Evolutionary conservation across 2,888 invertebrate species (phyloP), one percentile per base, ranked within the genome.

Genomic region (Gymnosoma rotundatum): DNA sequence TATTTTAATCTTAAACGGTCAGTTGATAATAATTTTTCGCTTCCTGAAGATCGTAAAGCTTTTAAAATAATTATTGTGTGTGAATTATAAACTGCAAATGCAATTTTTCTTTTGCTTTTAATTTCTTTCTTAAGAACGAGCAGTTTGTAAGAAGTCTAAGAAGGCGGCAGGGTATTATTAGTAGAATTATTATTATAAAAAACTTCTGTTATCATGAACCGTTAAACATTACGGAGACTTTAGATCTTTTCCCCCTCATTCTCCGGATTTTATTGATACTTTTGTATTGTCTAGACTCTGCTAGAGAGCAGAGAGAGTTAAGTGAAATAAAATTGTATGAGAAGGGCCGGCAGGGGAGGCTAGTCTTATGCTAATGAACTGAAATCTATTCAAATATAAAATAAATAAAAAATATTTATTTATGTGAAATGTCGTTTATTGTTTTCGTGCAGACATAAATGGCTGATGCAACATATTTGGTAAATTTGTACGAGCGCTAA

Each of bases 221-320:
- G 88, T 88, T 88, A 85, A 88, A 87, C 88, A 88, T 90, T 89
- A 89, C 88, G 89, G 84, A 82, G 85, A 86, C 87, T 87, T 86
- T 88, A 87, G 82, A 87, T 87, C 86, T 78, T 50, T 42, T 32
- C 16, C 18, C 58, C 48, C 42, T 56, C 6, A 63, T 20, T 66
- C 5, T n/a, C 32, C 12, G 42, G 10, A 0, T 63, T 52, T 14
- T 67, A 25, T 45, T 58, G n/a, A 2, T 38, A 45, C 42, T 56
- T 14, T 64, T 20, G 38, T 20, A 32, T 20, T 78, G 32, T 70
- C 16, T 63, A 20, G 45, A n/a, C 42, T 32, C 32, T 6, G 7
- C 12, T 42, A 42, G 18, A 36, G 25, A 50, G 36, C 14, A 64
- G 50, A 10, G 48, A 60, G 38, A 60, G 38, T 45, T 54, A 32